Evolutionary conservation across 2,888 invertebrate species (phyloP).

Genomic region (Nephrotoma guestfalica): DNA sequence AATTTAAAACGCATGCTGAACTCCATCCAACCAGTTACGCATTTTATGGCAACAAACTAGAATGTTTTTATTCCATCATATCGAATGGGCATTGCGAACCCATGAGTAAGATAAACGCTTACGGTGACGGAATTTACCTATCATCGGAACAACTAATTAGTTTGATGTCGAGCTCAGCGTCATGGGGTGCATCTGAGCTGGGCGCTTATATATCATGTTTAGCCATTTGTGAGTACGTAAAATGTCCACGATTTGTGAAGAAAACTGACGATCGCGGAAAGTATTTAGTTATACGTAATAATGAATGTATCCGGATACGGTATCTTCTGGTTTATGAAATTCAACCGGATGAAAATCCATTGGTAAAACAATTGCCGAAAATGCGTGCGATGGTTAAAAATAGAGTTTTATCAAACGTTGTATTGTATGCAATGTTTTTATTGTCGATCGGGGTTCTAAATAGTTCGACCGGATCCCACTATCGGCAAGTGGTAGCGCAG

Average conservation of each 20-base stretch:
- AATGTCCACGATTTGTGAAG: slow-evolving; percentile 48
- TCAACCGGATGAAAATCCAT: not conserved
- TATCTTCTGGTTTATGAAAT: slow-evolving; percentile 56
- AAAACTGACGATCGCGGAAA: slow-evolving; percentile 39
- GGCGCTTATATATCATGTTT: slow-evolving; percentile 62
- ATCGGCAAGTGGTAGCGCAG: slow-evolving; percentile 14
- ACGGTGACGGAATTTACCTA: slow-evolving; percentile 61
- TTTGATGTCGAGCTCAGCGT: slow-evolving; percentile 53
- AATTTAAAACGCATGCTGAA: slow-evolving; percentile 42
- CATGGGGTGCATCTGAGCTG: slow-evolving; percentile 61
- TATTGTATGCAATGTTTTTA: slow-evolving; percentile 46
- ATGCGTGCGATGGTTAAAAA: slow-evolving; percentile 42
- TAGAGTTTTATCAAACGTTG: slow-evolving; percentile 44
- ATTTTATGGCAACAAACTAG: slow-evolving; percentile 67
- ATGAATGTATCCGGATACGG: slow-evolving; percentile 57
- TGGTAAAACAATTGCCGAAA: not conserved
- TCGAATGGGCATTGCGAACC: slow-evolving; percentile 63
- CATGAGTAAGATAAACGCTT: slow-evolving; percentile 48
- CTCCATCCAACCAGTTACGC: slow-evolving; percentile 47
- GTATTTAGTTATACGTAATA: slow-evolving; percentile 62
- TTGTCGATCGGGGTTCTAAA: slow-evolving; percentile 48
- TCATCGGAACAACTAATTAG: slow-evolving; percentile 59
- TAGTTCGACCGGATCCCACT: slow-evolving; percentile 46
- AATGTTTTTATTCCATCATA: slow-evolving; percentile 68
- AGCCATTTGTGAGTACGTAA: slow-evolving; percentile 66